Evolutionary conservation across 2,888 invertebrate species (phyloP), one percentile per base, ranked within the genome.

Genomic region (Drosophila rubida): DNA sequence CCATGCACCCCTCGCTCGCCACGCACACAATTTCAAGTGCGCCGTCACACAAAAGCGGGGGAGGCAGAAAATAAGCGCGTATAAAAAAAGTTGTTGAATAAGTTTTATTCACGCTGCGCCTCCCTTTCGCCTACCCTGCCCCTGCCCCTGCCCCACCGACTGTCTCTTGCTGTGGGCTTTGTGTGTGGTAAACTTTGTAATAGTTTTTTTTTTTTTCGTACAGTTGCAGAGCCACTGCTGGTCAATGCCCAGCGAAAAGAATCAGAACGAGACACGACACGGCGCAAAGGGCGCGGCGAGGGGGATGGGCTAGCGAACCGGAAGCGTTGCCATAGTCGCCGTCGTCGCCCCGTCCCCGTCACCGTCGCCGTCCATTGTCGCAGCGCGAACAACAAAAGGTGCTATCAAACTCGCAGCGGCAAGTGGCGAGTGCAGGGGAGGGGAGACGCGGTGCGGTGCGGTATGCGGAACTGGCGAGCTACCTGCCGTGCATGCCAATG

Each of bases 401-500:
- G 60, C 39, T 54, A 57, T 41, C 57, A 39, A 41, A 53, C 51
- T 39, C 22, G 22, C 35, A 49, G 35, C 23, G 13, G 30, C 46
- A 16, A 16, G n/a, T 4, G 25, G 9, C 9, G 44, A 6, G 8
- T 25, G 23, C 1, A 8, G 16, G 11, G 1, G n/a, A 0, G 41
- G 4, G 0, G n/a, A 23, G 16, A 44, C 11, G 54, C 13, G 48
- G 49, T n/a, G 50, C 8, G 45, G 49, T 58, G 58, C 37, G 35
- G 55, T 32, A 66, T 55, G 59, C 58, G 75, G 63, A 75, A 63
- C 63, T 57, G 16, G 35, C 41, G 25, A 1, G 45, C 58, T 65
- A 70, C 63, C 65, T 83, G 84, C 57, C 54, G 44, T 80, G 87
- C 77, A 81, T 86, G 70, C 49, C 70, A 80, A 83, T 66, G 63